phyloP scores from a whole-genome alignment of 2,797 vertebrate species.

The Amblyraja radiata region DNA sequence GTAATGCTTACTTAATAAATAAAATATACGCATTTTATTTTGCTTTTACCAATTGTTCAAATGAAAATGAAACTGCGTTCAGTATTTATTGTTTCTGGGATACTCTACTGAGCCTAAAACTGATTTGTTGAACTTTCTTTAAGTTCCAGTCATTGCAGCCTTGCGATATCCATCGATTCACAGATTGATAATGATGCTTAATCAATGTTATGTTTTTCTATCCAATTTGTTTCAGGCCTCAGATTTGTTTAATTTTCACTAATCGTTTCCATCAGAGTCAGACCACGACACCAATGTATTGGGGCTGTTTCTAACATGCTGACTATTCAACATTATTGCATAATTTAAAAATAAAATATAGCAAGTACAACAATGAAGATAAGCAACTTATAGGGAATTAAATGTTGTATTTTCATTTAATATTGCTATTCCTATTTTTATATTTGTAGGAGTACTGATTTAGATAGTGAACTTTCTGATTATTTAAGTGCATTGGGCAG shows the following conservation, averaged over 20 bases:
- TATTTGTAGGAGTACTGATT: background rate
- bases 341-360: slow-evolving; percentile 12
- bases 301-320: background rate
- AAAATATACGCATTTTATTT: slow-evolving; percentile 7
- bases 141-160: slow-evolving; percentile 28
- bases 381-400: background rate
- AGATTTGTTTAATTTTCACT: slow-evolving; percentile 38
- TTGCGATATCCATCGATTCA: slow-evolving; percentile 33
- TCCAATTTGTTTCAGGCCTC: slow-evolving; percentile 34
- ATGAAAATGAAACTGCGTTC: background rate
- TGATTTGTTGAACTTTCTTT: slow-evolving; percentile 21
- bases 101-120: background rate
- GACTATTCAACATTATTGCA: slow-evolving; percentile 4
- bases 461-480: background rate
- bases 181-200: slow-evolving; percentile 37
- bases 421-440: background rate
- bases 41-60: slow-evolving; percentile 3
- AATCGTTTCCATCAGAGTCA: slow-evolving; percentile 34
- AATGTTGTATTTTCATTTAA: background rate
- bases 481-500: background rate
- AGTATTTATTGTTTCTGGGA: background rate
- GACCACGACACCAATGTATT: slow-evolving; percentile 31
- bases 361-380: background rate
- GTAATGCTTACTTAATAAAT: background rate
- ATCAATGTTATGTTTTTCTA: slow-evolving; percentile 37